A percentile compares a stretch with the other conserved stretches of the same genome.
Conservation (phyloP, 1,140 invertebrate genomes). For the Oscheius sp. region DNA sequence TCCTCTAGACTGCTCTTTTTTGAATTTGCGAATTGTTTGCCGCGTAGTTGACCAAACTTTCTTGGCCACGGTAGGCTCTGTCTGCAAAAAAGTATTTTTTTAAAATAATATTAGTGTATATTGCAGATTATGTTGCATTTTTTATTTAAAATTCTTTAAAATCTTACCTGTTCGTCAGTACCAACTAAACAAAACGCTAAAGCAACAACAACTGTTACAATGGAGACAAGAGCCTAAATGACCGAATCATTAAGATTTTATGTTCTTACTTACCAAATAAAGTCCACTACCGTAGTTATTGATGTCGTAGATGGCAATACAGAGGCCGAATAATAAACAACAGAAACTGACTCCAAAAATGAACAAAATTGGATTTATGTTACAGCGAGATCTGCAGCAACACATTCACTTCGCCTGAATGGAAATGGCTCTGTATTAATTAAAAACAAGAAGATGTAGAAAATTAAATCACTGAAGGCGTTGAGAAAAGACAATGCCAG, state of each 20-base stretch:
- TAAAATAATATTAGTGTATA: neutral
- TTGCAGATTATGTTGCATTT: neutral
- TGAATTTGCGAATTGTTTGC: slow-evolving; percentile 42
- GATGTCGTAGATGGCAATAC: slow-evolving; percentile 38
- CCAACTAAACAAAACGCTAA: slow-evolving; percentile 44
- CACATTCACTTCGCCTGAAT: no score
- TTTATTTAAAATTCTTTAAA: neutral
- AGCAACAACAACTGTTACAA: slow-evolving; percentile 43
- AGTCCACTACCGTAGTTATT: slow-evolving; percentile 37
- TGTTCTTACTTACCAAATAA: slow-evolving; percentile 32
- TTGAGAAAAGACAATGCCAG: neutral
- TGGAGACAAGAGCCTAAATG: slow-evolving; percentile 39
- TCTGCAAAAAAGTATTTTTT: slow-evolving; percentile 28
- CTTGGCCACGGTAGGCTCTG: slow-evolving; percentile 45
- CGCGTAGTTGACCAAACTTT: slow-evolving; percentile 45
- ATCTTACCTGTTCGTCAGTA: slow-evolving; percentile 41
- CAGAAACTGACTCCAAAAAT: slow-evolving; percentile 29
- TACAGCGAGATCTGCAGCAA: neutral
- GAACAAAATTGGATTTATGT: slow-evolving; percentile 21
- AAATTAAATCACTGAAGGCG: no score
- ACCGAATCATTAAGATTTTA: neutral
- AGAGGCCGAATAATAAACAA: slow-evolving; percentile 26
- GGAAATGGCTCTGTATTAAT: neutral
- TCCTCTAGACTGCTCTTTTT: slow-evolving; percentile 24
- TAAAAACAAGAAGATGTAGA: neutral